These are phyloP conservation scores for Phenacoccus solenopsis DNA, from an alignment of 1,140 invertebrate species.

Conservation along the genomic window DNA sequence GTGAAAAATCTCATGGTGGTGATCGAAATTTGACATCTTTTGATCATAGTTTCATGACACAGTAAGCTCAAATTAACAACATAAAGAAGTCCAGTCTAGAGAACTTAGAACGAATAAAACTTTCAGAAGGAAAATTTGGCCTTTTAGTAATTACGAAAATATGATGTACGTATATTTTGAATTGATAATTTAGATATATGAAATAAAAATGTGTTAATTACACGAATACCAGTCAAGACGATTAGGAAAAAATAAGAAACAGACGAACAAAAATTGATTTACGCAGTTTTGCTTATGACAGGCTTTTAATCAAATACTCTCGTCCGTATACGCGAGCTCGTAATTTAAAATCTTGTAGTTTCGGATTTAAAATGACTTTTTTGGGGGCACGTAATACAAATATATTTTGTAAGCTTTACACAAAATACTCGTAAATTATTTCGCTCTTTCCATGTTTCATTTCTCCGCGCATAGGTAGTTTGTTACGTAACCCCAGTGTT, in stretches of 20 bases:
- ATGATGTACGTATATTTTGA: too few relatives aligned
- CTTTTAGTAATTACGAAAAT: too few relatives aligned
- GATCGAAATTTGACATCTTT: too few relatives aligned
- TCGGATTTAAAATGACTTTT: background rate
- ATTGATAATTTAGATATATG: too few relatives aligned
- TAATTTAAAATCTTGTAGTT: background rate
- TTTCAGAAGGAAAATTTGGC: too few relatives aligned
- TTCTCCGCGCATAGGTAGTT: background rate
- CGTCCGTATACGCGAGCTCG: background rate
- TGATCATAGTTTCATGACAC: too few relatives aligned
- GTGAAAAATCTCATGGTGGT: too few relatives aligned
- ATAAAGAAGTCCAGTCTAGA: too few relatives aligned
- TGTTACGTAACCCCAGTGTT: background rate
- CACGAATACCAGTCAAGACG: too few relatives aligned
- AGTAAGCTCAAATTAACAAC: too few relatives aligned
- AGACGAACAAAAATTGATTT: background rate
- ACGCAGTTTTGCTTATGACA: background rate
- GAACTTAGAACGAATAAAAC: too few relatives aligned
- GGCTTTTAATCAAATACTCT: background rate
- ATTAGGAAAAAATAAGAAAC: background rate
- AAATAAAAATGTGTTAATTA: too few relatives aligned
- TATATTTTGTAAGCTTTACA: background rate
- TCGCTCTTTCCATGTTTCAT: background rate
- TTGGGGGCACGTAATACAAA: background rate
- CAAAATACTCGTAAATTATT: background rate